These are phyloP conservation scores for Ochropleura plecta DNA, from an alignment of 2,888 invertebrate genomes.

Conservation along the genomic window DNA sequence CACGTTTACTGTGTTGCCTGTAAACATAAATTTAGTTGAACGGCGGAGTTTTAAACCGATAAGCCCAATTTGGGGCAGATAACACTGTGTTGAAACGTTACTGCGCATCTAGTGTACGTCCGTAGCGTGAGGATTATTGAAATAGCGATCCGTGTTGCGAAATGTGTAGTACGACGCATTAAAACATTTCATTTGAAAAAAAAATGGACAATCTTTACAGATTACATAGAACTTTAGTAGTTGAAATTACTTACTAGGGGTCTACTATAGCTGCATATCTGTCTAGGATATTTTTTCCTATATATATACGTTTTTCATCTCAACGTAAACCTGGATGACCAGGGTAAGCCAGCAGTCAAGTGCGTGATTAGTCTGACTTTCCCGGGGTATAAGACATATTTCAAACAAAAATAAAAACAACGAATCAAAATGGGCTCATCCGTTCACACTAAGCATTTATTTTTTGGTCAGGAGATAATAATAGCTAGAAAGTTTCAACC, in stretches of 20 bases:
- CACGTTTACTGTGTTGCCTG: neutral
- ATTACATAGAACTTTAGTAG: neutral
- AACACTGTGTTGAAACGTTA: constrained; percentile 40
- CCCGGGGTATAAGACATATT: too few species aligned
- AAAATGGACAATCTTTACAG: neutral
- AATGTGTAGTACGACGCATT: constrained; percentile 13
- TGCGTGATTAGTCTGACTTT: too few species aligned
- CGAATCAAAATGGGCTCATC: too few species aligned
- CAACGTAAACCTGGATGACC: too few species aligned
- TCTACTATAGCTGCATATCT: neutral
- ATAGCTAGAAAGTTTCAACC: neutral
- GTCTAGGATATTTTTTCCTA: neutral
- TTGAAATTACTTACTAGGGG: neutral
- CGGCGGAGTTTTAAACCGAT: constrained; percentile 21
- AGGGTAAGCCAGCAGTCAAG: too few species aligned
- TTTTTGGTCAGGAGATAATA: neutral
- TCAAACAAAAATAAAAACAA: too few species aligned
- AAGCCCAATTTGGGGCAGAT: constrained; percentile 47
- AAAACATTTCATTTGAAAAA: neutral
- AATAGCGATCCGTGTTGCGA: constrained; percentile 8
- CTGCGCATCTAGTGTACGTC: constrained; percentile 31
- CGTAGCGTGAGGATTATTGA: constrained; percentile 29
- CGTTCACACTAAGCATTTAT: neutral
- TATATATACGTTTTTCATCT: too few species aligned
- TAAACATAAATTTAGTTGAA: constrained; percentile 23